phyloP scores from a whole-genome alignment of 2,888 invertebrate genomes.

The Heteromyza rotundicornis region DNA sequence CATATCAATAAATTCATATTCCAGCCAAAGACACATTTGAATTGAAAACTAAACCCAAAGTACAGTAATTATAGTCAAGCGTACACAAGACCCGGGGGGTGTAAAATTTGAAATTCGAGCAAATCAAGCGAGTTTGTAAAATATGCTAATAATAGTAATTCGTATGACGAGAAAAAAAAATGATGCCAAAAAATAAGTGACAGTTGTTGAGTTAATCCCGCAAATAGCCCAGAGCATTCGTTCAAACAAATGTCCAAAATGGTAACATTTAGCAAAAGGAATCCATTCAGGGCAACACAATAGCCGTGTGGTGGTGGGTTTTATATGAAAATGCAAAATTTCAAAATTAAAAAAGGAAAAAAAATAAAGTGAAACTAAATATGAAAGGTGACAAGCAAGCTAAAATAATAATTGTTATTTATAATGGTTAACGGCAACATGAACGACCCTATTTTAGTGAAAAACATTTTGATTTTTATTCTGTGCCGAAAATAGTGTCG shows the following conservation, averaged over 20 bases:
- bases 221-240: conserved; percentile 23
- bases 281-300: neutral
- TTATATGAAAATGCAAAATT: too few species aligned
- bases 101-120: neutral
- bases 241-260: neutral
- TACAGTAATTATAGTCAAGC: neutral
- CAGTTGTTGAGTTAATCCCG: conserved; percentile 50
- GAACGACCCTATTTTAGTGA: too few species aligned
- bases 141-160: conserved; percentile 49
- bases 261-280: neutral
- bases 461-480: too few species aligned
- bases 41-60: neutral
- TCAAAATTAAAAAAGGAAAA: too few species aligned
- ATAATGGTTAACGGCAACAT: too few species aligned
- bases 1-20: neutral
- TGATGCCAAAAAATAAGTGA: conserved; percentile 44
- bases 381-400: conserved; percentile 1
- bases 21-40: neutral
- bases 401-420: neutral
- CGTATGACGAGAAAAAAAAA: conserved; percentile 34
- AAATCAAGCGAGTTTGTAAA: conserved; percentile 10
- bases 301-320: too few species aligned
- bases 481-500: too few species aligned
- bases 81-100: too few species aligned
- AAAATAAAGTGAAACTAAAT: too few species aligned